Base-by-base conservation (phyloP, 2,113 vertebrate species). In the Megaleporinus macrocephalus region DNA sequence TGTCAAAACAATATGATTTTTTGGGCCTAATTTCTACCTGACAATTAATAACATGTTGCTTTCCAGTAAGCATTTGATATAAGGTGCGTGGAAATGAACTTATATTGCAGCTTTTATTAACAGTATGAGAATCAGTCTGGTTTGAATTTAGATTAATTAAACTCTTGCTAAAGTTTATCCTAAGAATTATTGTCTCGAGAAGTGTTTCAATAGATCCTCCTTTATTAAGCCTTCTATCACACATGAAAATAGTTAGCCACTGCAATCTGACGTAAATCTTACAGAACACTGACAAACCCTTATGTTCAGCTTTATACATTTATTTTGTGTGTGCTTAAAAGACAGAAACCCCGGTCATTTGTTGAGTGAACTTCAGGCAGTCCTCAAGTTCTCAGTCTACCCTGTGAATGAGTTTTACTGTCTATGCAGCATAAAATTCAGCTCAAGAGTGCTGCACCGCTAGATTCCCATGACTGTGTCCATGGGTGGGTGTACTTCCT, bases 331-430 rank as follows among this genome's bases (percentile, higher is more conserved):
- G 14, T 72, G 69, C 20, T 4, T 2, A 55, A 7, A 24, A 24
- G 1, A 22, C 24, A 61, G 57, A 61, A 61, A 26, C n/a, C 10
- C 57, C 26, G 57, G 22, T 26, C 57, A 26, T 26, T 26, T 2
- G n/a, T 26, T 26, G 57, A 59, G 57, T 24, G n/a, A 13, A 26
- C 57, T 61, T n/a, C 57, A 61, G 57, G 57, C 57, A 61, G 57
- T 26, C 57, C n/a, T 61, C 57, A 61, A 26, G 22, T 61, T 5
- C 22, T n/a, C 22, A n/a, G 22, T 59, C n/a, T 61, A 12, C 18
- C 29, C 65, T 69, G 65, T 41, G 65, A 69, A 20, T 41, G 65
- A 36, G 29, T 33, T 36, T 69, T 69, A 41, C 33, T 41, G 65
- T 30, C 65, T 69, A 36, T 69, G 65, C 65, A 9, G 30, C 30